Percentiles rank a stretch among this genome's conserved stretches.
These are phyloP conservation scores for Drosophila kanekoi DNA, from an alignment of 2,888 invertebrate genomes.

Conservation along the genomic window DNA sequence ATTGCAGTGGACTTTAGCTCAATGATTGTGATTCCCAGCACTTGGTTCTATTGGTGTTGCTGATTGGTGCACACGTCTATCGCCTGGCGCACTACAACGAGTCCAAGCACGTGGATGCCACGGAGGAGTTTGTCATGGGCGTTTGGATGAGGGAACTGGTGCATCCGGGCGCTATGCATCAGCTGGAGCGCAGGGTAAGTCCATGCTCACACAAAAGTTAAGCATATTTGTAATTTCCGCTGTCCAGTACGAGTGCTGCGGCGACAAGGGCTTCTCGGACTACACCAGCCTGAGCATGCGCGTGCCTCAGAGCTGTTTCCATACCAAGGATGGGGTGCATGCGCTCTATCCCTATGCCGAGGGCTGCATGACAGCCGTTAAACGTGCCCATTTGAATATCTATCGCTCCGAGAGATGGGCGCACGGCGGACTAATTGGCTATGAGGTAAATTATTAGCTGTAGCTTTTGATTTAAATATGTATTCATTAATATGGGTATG, in stretches of 20 bases:
- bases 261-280: slow-evolving; percentile 67
- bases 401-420: slow-evolving; percentile 74
- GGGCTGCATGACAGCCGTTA: slow-evolving; percentile 72
- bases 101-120: slow-evolving; percentile 54
- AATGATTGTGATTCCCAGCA: slow-evolving; percentile 52
- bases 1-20: too few species aligned
- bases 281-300: slow-evolving; percentile 59
- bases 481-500: neutral
- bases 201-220: neutral
- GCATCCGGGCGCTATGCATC: slow-evolving; percentile 68
- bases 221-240: neutral
- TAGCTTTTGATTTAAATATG: too few species aligned
- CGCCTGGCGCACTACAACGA: slow-evolving; percentile 74
- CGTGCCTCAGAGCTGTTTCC: slow-evolving; percentile 72
- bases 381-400: slow-evolving; percentile 56
- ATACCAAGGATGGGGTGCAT: slow-evolving; percentile 53
- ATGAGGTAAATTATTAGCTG: slow-evolving; percentile 62
- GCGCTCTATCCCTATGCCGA: slow-evolving; percentile 65
- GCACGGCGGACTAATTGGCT: slow-evolving; percentile 70
- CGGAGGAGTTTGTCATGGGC: slow-evolving; percentile 68
- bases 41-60: slow-evolving; percentile 55
- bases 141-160: slow-evolving; percentile 74
- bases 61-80: slow-evolving; percentile 74
- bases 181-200: slow-evolving; percentile 66
- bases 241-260: slow-evolving; percentile 77